Percentiles rank a stretch among this genome's conserved stretches.
phyloP scores from a whole-genome alignment of 2,113 vertebrate genomes.

The Cromileptes altivelis region DNA sequence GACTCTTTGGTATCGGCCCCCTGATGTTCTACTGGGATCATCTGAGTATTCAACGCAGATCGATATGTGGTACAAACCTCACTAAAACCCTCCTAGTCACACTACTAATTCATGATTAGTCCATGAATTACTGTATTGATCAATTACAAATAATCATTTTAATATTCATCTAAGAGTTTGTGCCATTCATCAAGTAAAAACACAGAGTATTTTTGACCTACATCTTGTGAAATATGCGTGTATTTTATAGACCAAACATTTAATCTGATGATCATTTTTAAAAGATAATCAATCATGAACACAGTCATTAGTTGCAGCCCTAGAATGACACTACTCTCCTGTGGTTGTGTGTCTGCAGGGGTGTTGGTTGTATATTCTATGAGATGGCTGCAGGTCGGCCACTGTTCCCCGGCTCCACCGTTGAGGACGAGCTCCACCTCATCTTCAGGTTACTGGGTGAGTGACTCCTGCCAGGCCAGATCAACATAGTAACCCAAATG shows the following conservation, averaged over 20 bases:
- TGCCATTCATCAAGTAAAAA: not conserved
- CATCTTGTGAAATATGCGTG: too few species aligned
- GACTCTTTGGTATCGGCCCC: slow-evolving; percentile 97
- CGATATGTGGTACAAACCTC: slow-evolving; percentile 93
- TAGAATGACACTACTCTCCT: not conserved
- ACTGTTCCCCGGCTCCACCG: slow-evolving; percentile 97
- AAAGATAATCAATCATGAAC: not conserved
- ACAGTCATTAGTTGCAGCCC: not conserved
- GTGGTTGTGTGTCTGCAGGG: slow-evolving; percentile 82
- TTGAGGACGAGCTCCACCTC: slow-evolving; percentile 98
- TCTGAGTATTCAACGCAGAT: slow-evolving; percentile 98
- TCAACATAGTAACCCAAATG: not conserved
- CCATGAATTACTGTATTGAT: not conserved
- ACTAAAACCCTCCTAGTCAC: not conserved
- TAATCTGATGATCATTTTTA: too few species aligned
- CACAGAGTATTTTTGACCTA: not conserved
- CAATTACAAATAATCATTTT: not conserved
- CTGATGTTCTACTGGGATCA: slow-evolving; percentile 96
- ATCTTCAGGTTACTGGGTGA: slow-evolving; percentile 98
- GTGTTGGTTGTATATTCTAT: slow-evolving; percentile 98
- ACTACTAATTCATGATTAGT: not conserved
- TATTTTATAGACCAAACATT: too few species aligned
- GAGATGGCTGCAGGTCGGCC: slow-evolving; percentile 99
- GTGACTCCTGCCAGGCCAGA: not conserved
- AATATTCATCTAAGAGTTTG: not conserved